A percentile compares a stretch with the other conserved stretches of the same genome.
phyloP scores from a whole-genome alignment of 2,797 vertebrate genomes.

The Sebastes wilsoni region DNA sequence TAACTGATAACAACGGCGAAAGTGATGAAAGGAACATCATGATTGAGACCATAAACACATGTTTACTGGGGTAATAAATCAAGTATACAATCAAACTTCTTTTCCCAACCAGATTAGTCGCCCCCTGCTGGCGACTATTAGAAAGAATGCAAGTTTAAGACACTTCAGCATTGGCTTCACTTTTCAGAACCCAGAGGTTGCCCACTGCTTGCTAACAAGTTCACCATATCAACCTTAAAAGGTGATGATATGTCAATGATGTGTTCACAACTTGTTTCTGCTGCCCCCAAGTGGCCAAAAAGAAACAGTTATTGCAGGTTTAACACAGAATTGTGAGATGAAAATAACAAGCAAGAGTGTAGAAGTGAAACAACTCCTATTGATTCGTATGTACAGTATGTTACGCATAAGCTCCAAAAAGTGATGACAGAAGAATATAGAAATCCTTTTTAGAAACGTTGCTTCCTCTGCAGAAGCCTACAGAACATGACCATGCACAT shows the following conservation, averaged over 20 bases:
- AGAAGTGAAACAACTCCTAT: background rate
- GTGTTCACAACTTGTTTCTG: background rate
- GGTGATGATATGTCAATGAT: background rate
- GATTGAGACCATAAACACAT: too few species aligned
- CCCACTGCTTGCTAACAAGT: background rate
- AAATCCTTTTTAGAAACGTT: background rate
- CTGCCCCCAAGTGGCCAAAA: background rate
- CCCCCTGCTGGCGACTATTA: too few species aligned
- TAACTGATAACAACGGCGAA: too few species aligned
- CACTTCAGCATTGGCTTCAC: too few species aligned
- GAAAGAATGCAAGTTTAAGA: too few species aligned
- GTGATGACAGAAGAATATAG: background rate
- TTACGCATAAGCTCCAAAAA: background rate
- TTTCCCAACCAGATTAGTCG: too few species aligned
- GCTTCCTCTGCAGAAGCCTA: background rate
- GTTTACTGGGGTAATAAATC: accelerated
- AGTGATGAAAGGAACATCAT: too few species aligned
- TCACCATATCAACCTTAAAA: background rate
- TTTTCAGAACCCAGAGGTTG: too few species aligned
- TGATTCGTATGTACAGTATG: background rate
- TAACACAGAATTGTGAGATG: background rate
- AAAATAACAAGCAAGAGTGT: background rate
- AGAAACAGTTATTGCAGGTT: background rate
- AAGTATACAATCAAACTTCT: too few species aligned
- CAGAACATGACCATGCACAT: background rate